A percentile compares a stretch with the other conserved stretches of the same genome.
Conservation (phyloP, 2,797 vertebrate species). For the Lagocephalus sceleratus region DNA sequence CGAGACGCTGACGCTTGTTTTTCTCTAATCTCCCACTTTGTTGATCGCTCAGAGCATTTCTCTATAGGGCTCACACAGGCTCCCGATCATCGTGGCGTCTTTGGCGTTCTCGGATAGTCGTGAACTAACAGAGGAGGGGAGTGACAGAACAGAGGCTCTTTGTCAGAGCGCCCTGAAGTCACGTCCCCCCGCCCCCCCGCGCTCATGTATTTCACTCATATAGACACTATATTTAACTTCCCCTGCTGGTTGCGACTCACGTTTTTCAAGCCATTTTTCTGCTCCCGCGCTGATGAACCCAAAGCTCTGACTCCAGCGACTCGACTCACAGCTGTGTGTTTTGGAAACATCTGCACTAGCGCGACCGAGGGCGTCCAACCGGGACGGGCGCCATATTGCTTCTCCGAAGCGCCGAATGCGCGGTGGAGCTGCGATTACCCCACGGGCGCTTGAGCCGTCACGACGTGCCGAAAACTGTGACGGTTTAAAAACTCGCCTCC, state of each 20-base stretch:
- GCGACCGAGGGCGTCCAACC: constrained; percentile 44
- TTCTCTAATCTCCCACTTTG: too few relatives aligned
- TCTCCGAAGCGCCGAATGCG: constrained; percentile 45
- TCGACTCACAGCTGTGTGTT: constrained; percentile 26
- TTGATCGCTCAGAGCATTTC: too few relatives aligned
- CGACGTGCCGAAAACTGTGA: too few relatives aligned
- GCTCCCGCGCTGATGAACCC: neutral
- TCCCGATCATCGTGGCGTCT: neutral
- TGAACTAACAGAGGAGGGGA: neutral
- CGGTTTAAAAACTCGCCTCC: too few relatives aligned
- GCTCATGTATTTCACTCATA: neutral
- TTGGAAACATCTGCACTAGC: constrained; percentile 43
- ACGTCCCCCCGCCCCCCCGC: neutral
- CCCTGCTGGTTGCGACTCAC: neutral
- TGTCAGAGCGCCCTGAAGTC: neutral
- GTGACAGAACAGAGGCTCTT: neutral
- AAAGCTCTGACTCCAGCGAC: constrained; percentile 17
- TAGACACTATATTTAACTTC: neutral
- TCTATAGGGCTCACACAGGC: too few relatives aligned
- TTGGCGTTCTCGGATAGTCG: neutral
- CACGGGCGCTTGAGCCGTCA: constrained; percentile 38
- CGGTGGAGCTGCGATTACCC: constrained; percentile 42
- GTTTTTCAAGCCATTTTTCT: neutral
- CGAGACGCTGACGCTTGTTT: too few relatives aligned
- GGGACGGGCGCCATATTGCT: constrained; percentile 59